Conservation (phyloP, 2,113 vertebrate genomes). For the Ibidorhyncha struthersii region DNA sequence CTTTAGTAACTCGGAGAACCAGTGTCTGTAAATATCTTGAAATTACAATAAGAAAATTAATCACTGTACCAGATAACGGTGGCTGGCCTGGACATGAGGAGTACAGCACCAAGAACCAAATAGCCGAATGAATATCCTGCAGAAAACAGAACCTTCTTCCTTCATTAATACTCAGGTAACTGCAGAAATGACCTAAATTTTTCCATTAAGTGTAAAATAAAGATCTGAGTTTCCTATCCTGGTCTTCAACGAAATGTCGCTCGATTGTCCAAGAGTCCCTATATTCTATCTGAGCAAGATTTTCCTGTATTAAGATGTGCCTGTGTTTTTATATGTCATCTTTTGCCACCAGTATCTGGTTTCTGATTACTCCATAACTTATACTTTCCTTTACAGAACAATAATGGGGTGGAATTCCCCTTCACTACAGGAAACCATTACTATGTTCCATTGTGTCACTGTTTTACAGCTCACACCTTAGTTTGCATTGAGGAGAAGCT, state of each 20-base stretch:
- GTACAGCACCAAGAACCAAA: not conserved
- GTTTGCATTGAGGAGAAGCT: not conserved
- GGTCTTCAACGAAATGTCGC: not conserved
- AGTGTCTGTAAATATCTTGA: not conserved
- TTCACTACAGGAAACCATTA: not conserved
- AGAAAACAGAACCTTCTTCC: not conserved
- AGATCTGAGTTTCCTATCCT: not conserved
- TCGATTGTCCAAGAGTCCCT: not conserved
- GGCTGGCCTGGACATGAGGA: accelerated
- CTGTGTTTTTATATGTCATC: not conserved
- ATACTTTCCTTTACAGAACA: not conserved
- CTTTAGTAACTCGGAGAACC: not conserved
- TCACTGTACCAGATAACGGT: not conserved
- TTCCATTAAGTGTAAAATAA: not conserved
- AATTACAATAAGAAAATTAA: not conserved
- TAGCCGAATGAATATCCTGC: not conserved
- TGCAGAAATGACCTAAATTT: not conserved
- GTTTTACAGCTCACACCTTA: not conserved
- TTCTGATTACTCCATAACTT: not conserved
- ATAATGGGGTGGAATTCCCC: not conserved
- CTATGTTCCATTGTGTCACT: not conserved
- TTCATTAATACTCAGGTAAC: not conserved
- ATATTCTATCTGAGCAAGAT: not conserved
- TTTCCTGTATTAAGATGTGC: not conserved
- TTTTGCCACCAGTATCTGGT: not conserved